Evolutionary conservation across 2,797 vertebrate genomes (phyloP), one percentile per base, ranked within the genome.

Genomic region (Pampus argenteus): DNA sequence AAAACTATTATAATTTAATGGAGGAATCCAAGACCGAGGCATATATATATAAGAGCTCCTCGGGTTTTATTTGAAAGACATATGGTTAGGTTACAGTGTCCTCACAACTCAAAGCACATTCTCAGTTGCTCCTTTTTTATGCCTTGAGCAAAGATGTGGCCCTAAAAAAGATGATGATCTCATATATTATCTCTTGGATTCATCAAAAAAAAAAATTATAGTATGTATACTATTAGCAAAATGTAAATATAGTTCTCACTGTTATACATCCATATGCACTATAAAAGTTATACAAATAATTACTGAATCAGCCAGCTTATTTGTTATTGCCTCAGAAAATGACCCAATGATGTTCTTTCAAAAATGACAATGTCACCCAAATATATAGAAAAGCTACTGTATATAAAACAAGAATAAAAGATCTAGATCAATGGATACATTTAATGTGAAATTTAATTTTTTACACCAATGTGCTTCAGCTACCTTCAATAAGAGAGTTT

Each of bases 1-100:
- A 17, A 69, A 62, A 45, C 42, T 34, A 48, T 62, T 64, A 26
- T 17, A 28, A 71, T 52, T 84, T 76, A 66, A 73, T 71, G 9
- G 40, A 49, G 5, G 3, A 29, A 52, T 66, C 40, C 36, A 42
- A 45, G 23, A 63, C 66, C 29, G 50, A 48, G 5, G 10, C 9
- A 59, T 5, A 6, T 9, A n/a, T 7, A 59, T 5, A 6, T 9
- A n/a, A 45, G 29, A 58, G 26, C 17, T 23, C 0, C 3, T 61
- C 10, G 1, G 6, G 44, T 75, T 74, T 51, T 10, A 61, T 66
- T 50, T 64, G 15, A 71, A 78, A 48, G 40, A 51, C n/a, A 60
- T 36, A 28, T 28, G 22, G 59, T 54, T 40, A 28, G 22, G 40
- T 73, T 3, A 5, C 11, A 29, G 23, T 6, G 23, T 70, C 50